Conservation (phyloP, 2,888 invertebrate species). For the Mythimna albipuncta region DNA sequence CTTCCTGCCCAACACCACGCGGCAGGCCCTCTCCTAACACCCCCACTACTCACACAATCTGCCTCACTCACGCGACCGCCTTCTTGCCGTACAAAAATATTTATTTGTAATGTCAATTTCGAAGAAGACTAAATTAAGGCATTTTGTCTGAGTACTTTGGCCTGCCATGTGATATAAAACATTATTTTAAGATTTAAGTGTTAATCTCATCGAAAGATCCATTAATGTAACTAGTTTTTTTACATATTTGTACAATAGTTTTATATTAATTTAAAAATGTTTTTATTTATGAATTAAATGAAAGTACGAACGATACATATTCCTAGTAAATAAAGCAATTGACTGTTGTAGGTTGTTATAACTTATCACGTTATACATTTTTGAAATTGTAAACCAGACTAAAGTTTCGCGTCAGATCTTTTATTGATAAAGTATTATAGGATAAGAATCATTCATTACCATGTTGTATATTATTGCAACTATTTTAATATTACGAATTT, state of each 20-base stretch:
- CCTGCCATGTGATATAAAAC: constrained; percentile 70
- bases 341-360: constrained; percentile 78
- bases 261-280: constrained; percentile 73
- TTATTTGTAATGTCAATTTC: constrained; percentile 58
- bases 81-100: constrained; percentile 50
- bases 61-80: constrained; percentile 30
- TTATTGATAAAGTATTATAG: constrained; percentile 83
- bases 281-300: constrained; percentile 75
- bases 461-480: constrained; percentile 81
- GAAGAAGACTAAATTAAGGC: constrained; percentile 54
- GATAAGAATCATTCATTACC: constrained; percentile 78
- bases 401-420: constrained; percentile 69
- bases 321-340: constrained; percentile 64
- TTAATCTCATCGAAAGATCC: constrained; percentile 72
- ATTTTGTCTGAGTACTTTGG: constrained; percentile 54
- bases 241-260: constrained; percentile 83
- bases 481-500: constrained; percentile 87
- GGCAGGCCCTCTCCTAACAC: constrained; percentile 92
- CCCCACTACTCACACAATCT: constrained; percentile 39
- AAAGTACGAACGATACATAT: constrained; percentile 70
- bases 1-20: constrained; percentile 97
- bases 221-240: constrained; percentile 80
- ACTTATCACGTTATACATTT: constrained; percentile 62
- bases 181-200: constrained; percentile 58
- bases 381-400: constrained; percentile 67